phyloP scores from a whole-genome alignment of 2,888 invertebrate species.

The Monopis laevigella region DNA sequence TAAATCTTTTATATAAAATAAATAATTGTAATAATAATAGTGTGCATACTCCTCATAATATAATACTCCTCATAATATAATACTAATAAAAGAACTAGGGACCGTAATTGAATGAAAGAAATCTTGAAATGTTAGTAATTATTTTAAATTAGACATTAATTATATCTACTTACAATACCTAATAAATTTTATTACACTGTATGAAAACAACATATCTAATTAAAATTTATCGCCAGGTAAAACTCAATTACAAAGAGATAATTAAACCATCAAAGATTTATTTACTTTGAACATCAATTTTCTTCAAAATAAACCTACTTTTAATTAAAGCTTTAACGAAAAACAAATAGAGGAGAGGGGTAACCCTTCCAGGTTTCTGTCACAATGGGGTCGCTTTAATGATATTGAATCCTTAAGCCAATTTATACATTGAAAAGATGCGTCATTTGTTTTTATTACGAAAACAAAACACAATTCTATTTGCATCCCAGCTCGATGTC shows the following conservation, averaged over 20 bases:
- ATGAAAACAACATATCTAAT: conserved; percentile 11
- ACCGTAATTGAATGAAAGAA: too few species aligned
- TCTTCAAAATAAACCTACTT: conserved; percentile 63
- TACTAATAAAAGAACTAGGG: too few species aligned
- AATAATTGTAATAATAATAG: too few species aligned
- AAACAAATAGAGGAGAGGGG: conserved; percentile 53
- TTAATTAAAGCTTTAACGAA: conserved; percentile 64
- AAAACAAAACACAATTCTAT: conserved; percentile 5
- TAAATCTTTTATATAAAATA: too few species aligned
- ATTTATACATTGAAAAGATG: conserved; percentile 15
- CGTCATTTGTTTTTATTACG: conserved; percentile 11
- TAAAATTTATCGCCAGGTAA: conserved; percentile 49
- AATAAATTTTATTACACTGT: conserved; percentile 12
- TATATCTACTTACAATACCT: not conserved
- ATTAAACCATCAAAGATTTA: conserved; percentile 63
- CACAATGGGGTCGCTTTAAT: conserved; percentile 27
- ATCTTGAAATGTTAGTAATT: too few species aligned
- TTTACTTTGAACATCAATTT: conserved; percentile 63
- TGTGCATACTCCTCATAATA: too few species aligned
- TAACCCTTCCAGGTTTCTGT: conserved; percentile 43
- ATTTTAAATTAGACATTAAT: not conserved
- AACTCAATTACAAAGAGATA: conserved; percentile 63
- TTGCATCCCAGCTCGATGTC: too few species aligned
- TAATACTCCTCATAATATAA: too few species aligned
- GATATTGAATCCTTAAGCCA: conserved; percentile 22